Evolutionary conservation across 2,797 vertebrate genomes (phyloP).

Genomic region (Picus viridis): DNA sequence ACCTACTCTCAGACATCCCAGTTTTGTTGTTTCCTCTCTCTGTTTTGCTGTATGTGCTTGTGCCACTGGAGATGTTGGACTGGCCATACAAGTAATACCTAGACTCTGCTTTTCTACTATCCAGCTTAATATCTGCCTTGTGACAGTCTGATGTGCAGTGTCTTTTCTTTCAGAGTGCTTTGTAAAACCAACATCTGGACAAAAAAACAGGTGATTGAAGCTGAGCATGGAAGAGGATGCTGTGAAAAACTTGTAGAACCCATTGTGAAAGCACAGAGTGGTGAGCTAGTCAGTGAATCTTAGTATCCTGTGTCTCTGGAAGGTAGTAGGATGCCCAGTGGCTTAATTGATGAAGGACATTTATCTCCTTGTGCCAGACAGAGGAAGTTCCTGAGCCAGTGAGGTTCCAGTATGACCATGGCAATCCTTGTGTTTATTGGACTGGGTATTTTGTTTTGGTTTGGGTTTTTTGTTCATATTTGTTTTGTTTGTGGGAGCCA

Average conservation of each 20-base stretch:
- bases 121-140: neutral
- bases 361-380: neutral
- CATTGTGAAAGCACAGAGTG: neutral
- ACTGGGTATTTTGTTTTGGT: neutral
- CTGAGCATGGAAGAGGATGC: neutral
- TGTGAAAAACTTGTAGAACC: neutral
- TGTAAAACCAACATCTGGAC: neutral
- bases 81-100: neutral
- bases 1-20: neutral
- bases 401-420: neutral
- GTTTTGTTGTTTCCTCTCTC: neutral
- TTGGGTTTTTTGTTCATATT: neutral
- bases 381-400: neutral
- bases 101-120: neutral
- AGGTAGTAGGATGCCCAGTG: neutral
- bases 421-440: neutral
- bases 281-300: neutral
- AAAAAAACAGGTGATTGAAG: neutral
- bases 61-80: neutral
- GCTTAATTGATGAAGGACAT: neutral
- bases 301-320: neutral
- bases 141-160: neutral
- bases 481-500: neutral
- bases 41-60: neutral
- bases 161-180: neutral